Conservation (phyloP, 2,797 vertebrate genomes). For the Lycodopsis pacificus region DNA sequence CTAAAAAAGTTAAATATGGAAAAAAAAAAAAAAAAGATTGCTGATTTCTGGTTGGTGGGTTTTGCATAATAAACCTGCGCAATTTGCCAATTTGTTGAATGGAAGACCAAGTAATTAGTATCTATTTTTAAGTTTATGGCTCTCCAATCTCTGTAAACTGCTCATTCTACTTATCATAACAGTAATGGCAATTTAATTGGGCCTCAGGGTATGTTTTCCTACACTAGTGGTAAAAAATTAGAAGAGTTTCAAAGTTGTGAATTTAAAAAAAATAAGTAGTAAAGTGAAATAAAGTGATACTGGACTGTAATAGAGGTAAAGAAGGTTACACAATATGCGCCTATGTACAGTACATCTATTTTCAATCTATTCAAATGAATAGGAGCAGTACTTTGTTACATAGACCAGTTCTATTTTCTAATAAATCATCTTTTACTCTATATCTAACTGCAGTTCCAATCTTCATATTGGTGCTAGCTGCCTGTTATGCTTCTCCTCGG, state of each 20-base stretch:
- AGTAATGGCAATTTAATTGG: conserved; percentile 57
- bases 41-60: conserved; percentile 48
- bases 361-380: background rate
- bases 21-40: conserved; percentile 14
- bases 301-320: background rate
- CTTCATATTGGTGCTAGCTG: background rate
- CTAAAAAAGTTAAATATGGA: conserved; percentile 47
- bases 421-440: background rate
- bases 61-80: conserved; percentile 74
- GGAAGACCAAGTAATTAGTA: conserved; percentile 64
- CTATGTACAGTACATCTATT: background rate
- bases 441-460: background rate
- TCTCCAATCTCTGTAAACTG: conserved; percentile 52
- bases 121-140: conserved; percentile 76
- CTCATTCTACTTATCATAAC: conserved; percentile 40
- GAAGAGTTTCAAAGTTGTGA: background rate
- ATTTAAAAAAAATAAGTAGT: background rate
- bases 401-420: background rate
- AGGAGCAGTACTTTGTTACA: background rate
- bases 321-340: background rate
- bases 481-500: conserved; percentile 1
- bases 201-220: conserved; percentile 22
- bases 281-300: background rate
- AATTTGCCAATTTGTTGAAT: conserved; percentile 57
- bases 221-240: background rate